Conservation (phyloP, 2,113 vertebrate species). For the Thunnus thynnus region DNA sequence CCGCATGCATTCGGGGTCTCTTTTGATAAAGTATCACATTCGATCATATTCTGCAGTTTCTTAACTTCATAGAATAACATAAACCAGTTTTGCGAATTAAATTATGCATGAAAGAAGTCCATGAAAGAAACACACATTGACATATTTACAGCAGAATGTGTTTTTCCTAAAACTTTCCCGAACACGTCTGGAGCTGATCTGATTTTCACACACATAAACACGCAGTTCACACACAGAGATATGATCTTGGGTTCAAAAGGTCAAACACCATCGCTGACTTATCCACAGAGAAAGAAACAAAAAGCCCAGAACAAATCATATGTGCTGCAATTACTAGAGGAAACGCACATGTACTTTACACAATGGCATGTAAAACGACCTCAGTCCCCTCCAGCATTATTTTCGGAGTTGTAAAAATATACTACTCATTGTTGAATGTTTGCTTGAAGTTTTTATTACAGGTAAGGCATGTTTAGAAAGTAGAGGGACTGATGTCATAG, state of each 20-base stretch:
- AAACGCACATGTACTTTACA: conserved; percentile 27
- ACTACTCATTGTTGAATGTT: conserved; percentile 57
- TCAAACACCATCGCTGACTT: too few species aligned
- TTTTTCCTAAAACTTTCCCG: too few species aligned
- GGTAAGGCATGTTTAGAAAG: conserved; percentile 56
- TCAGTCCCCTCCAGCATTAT: neutral
- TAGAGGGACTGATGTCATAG: conserved; percentile 24
- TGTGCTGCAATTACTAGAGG: neutral
- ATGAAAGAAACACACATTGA: neutral
- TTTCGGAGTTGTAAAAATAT: conserved; percentile 55
- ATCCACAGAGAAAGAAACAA: too few species aligned
- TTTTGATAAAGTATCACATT: neutral
- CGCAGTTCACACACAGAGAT: neutral
- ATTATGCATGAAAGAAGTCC: neutral
- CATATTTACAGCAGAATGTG: too few species aligned
- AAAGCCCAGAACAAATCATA: neutral
- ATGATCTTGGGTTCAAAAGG: too few species aligned
- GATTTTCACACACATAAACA: conserved; percentile 9
- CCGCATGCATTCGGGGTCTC: neutral
- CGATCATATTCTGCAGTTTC: neutral
- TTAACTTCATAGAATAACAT: too few species aligned
- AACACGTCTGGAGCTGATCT: too few species aligned
- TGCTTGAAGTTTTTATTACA: conserved; percentile 55
- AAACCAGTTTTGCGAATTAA: neutral
- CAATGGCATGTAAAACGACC: conserved; percentile 28